Percentiles rank a stretch among this genome's conserved stretches.
These are phyloP conservation scores for Falco novaeseelandiae DNA, from an alignment of 2,797 vertebrate genomes.

Conservation along the genomic window DNA sequence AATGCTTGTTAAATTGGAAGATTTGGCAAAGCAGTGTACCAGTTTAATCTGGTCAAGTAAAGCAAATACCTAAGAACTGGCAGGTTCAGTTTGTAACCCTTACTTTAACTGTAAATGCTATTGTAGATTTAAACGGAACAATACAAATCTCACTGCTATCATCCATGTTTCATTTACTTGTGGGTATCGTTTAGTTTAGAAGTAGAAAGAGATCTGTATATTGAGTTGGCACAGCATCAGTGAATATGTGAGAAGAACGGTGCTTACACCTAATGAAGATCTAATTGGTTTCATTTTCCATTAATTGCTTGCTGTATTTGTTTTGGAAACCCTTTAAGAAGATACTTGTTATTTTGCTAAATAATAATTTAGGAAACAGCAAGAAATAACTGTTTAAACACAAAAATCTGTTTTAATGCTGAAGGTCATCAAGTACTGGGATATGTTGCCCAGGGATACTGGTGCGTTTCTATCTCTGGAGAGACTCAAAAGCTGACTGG, in stretches of 20 bases:
- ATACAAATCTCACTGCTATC: not conserved
- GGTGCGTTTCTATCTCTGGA: not conserved
- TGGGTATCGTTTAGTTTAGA: not conserved
- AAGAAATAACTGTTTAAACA: not conserved
- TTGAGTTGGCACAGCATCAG: not conserved
- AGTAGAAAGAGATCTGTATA: no score
- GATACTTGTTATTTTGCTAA: not conserved
- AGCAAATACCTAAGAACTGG: not conserved
- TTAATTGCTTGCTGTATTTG: not conserved
- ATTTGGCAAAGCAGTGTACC: not conserved
- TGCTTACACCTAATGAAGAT: not conserved
- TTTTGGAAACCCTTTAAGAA: not conserved
- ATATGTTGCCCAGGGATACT: not conserved
- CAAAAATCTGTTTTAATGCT: not conserved
- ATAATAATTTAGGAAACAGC: not conserved
- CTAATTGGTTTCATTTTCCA: not conserved
- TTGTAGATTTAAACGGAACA: not conserved
- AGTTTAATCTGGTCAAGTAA: not conserved
- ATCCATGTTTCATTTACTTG: not conserved
- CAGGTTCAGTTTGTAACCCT: not conserved
- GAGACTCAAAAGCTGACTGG: not conserved
- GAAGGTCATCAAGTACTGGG: not conserved
- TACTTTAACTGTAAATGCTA: not conserved
- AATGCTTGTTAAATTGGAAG: not conserved
- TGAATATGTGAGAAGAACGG: not conserved